Conservation (phyloP, 2,888 invertebrate genomes). For the Penaeus monodon region DNA sequence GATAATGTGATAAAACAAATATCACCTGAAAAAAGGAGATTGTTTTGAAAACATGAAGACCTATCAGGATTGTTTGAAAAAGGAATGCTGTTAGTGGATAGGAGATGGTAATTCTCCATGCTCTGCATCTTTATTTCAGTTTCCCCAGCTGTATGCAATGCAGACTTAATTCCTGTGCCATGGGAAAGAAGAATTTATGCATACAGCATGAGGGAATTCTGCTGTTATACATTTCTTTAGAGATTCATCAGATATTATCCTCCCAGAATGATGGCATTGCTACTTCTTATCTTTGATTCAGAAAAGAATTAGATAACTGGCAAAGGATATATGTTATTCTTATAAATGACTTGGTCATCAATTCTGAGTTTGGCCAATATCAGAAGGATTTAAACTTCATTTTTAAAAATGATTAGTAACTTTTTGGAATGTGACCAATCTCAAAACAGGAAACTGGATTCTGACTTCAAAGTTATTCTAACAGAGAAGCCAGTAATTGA, state of each 20-base stretch:
- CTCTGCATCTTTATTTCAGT: too few species aligned
- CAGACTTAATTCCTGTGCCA: constrained; percentile 6
- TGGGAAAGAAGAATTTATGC: constrained; percentile 26
- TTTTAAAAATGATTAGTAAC: too few species aligned
- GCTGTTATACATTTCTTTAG: too few species aligned
- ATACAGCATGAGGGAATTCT: constrained; percentile 16
- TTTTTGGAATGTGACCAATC: too few species aligned
- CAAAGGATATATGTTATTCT: constrained; percentile 6
- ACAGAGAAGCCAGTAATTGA: constrained; percentile 18
- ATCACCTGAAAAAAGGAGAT: too few species aligned
- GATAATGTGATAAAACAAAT: too few species aligned
- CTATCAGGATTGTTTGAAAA: too few species aligned
- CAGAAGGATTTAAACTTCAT: too few species aligned
- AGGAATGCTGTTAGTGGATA: too few species aligned
- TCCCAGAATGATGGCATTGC: constrained; percentile 14
- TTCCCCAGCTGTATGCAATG: constrained; percentile 47
- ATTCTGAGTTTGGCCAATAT: constrained; percentile 11
- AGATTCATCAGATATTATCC: constrained; percentile 12
- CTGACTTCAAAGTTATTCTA: background rate
- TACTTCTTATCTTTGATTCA: constrained; percentile 4
- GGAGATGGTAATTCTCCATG: too few species aligned
- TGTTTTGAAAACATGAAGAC: too few species aligned
- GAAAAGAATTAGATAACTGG: constrained; percentile 20
- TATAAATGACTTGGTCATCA: constrained; percentile 18
- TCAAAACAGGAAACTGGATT: too few species aligned